Evolutionary conservation across 2,797 vertebrate species (phyloP).

Genomic region (Danio aesculapii): DNA sequence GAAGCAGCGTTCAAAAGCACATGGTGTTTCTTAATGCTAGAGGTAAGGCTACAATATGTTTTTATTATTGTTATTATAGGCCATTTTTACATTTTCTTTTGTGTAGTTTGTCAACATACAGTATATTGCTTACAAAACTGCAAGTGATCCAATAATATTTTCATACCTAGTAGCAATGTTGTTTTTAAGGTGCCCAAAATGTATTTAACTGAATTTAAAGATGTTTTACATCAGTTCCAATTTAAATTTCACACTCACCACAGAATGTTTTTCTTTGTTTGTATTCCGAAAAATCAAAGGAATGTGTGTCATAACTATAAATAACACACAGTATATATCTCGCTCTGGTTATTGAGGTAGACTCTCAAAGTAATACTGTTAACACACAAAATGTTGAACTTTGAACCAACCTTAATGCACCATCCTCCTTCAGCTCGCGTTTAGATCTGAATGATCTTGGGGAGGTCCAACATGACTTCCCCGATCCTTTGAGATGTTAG

Average conservation of each 20-base stretch:
- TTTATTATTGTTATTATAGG: neutral
- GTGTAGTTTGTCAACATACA: neutral
- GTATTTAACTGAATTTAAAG: neutral
- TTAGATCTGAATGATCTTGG: slow-evolving; percentile 10
- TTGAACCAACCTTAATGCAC: neutral
- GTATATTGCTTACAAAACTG: neutral
- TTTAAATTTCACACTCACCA: neutral
- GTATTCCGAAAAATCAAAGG: neutral
- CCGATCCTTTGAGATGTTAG: slow-evolving; percentile 36
- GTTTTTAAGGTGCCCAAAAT: neutral
- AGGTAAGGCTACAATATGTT: neutral
- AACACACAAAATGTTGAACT: slow-evolving; percentile 6
- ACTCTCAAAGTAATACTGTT: neutral
- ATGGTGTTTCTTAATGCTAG: neutral
- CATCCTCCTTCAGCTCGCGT: slow-evolving; percentile 1
- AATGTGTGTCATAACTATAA: neutral
- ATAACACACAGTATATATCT: neutral
- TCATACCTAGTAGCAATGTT: neutral
- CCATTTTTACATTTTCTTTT: neutral
- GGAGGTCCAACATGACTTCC: slow-evolving; percentile 35
- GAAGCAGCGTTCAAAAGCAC: neutral
- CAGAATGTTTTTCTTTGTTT: neutral
- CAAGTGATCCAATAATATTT: neutral
- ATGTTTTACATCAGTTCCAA: neutral
- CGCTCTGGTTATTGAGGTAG: neutral